Conservation (phyloP, 92 coral and sea anemone genomes). For the Epizoanthus ramosus region DNA sequence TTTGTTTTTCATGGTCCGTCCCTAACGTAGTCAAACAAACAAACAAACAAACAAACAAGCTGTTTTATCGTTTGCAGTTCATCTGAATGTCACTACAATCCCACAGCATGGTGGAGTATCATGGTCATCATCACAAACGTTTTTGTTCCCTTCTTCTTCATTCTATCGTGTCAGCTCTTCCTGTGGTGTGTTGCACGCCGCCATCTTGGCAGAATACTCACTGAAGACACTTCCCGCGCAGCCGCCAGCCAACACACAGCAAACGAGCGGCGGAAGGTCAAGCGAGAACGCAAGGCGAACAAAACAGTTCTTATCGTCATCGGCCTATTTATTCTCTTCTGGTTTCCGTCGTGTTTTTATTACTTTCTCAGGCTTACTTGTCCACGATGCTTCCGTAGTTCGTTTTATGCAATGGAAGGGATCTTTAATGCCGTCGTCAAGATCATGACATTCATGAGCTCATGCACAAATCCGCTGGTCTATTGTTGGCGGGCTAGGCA, state of each 20-base stretch:
- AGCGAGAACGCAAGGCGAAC: constrained; percentile 75
- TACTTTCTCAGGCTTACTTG: constrained; percentile 85
- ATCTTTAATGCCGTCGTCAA: constrained; percentile 79
- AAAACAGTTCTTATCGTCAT: constrained; percentile 84
- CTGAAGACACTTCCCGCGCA: constrained; percentile 9
- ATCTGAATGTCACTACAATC: constrained; percentile 71
- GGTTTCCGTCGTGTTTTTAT: constrained; percentile 95
- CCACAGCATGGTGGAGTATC: constrained; percentile 95
- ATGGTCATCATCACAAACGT: constrained; percentile 90
- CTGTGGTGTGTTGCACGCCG: constrained; percentile 79
- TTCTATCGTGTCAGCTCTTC: constrained; percentile 74
- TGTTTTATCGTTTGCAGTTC: neutral
- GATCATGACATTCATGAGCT: constrained; percentile 75
- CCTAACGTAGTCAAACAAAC: too few relatives aligned
- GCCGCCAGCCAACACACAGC: neutral
- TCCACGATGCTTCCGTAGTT: constrained; percentile 66
- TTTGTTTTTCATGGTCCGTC: too few relatives aligned
- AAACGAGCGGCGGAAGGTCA: constrained; percentile 30
- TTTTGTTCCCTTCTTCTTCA: constrained; percentile 79
- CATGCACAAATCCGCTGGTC: constrained; percentile 78
- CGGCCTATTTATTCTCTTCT: constrained; percentile 85
- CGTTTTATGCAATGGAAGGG: constrained; percentile 63
- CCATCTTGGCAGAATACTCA: constrained; percentile 67
- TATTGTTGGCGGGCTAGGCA: constrained; percentile 78
- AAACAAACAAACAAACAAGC: too few relatives aligned